Evolutionary conservation across 2,888 invertebrate genomes (phyloP).

Genomic region (Melieria picta): DNA sequence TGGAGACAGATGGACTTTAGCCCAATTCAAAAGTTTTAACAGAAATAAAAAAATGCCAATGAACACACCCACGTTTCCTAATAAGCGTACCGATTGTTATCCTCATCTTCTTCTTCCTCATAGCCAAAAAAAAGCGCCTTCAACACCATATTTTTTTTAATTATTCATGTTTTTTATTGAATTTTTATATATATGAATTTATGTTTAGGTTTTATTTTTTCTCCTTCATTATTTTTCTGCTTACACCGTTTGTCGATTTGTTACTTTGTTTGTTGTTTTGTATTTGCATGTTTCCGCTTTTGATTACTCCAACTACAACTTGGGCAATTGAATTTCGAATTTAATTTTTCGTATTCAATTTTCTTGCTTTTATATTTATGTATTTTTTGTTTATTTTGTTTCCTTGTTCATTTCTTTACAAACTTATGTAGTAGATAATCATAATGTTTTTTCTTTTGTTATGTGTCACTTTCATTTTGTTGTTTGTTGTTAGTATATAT

Average conservation of each 20-base stretch:
- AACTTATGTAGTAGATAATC: conserved; percentile 34
- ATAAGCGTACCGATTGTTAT: too few species aligned
- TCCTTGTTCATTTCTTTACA: conserved; percentile 35
- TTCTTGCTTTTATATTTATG: too few species aligned
- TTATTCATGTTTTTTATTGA: conserved; percentile 12
- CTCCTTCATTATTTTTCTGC: conserved; percentile 13
- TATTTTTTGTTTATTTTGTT: conserved; percentile 23
- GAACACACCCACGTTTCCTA: too few species aligned
- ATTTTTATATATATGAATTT: conserved; percentile 33
- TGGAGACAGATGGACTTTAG: too few species aligned
- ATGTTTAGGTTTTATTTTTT: conserved; percentile 21
- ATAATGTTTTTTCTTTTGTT: conserved; percentile 18
- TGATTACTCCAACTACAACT: conserved; percentile 1
- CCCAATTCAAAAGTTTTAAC: conserved; percentile 6
- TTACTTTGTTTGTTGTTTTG: conserved; percentile 14
- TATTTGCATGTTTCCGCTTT: conserved; percentile 37
- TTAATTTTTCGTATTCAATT: too few species aligned
- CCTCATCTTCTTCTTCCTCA: too few species aligned
- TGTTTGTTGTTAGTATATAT: conserved; percentile 21
- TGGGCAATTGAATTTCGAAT: conserved; percentile 34
- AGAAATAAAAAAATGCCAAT: not conserved
- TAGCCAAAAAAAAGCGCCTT: too few species aligned
- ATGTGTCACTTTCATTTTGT: conserved; percentile 2
- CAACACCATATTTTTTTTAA: too few species aligned
- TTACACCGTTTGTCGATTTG: not conserved